Evolutionary conservation across 2,888 invertebrate species (phyloP).

Genomic region (Saturnia pavonia): DNA sequence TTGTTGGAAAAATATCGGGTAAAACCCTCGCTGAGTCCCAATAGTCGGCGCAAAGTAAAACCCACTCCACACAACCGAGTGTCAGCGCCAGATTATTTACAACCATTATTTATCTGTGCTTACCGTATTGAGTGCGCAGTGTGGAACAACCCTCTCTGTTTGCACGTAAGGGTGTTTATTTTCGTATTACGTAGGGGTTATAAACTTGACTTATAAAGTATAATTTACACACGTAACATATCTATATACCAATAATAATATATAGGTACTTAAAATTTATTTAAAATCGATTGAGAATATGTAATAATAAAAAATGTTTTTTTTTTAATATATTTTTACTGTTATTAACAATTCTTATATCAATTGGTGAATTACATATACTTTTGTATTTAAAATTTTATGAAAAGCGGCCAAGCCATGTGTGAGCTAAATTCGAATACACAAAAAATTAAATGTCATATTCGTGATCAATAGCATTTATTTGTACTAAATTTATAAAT

Average conservation of each 20-base stretch:
- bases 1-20: background rate
- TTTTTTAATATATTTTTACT: too few species aligned
- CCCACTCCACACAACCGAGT: slow-evolving; percentile 68
- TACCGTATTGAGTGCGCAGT: slow-evolving; percentile 46
- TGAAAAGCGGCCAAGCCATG: too few species aligned
- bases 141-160: slow-evolving; percentile 27
- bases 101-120: slow-evolving; percentile 69
- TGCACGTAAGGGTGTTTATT: slow-evolving; percentile 20
- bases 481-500: too few species aligned
- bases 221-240: background rate
- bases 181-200: background rate
- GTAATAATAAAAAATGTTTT: too few species aligned
- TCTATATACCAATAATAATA: background rate
- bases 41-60: slow-evolving; percentile 55
- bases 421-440: too few species aligned
- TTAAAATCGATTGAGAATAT: too few species aligned
- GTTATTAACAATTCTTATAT: too few species aligned
- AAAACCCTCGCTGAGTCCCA: slow-evolving; percentile 23
- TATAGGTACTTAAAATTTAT: too few species aligned
- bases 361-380: too few species aligned
- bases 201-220: background rate
- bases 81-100: slow-evolving; percentile 77
- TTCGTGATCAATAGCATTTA: too few species aligned
- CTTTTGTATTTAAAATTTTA: too few species aligned
- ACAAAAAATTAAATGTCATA: too few species aligned